These are phyloP conservation scores for Thomomys bottae DNA, from an alignment of 2,113 vertebrate genomes.

Conservation along the genomic window DNA sequence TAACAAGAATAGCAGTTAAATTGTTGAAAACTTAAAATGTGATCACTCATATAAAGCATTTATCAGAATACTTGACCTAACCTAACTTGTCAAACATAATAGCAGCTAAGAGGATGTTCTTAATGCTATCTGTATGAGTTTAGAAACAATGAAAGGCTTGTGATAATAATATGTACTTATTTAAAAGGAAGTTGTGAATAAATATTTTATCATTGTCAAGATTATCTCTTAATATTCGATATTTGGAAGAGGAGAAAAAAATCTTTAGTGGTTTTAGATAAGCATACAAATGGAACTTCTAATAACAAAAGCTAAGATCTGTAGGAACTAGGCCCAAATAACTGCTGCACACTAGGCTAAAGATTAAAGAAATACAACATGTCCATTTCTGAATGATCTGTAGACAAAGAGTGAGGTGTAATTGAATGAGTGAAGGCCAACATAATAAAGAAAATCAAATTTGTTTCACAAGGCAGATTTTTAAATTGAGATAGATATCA, in stretches of 20 bases:
- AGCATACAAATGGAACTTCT: neutral
- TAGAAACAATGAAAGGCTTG: neutral
- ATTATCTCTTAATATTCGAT: neutral
- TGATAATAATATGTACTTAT: neutral
- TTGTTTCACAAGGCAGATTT: neutral
- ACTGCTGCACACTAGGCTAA: neutral
- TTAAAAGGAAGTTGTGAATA: neutral
- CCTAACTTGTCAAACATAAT: neutral
- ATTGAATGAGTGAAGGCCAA: conserved; percentile 21
- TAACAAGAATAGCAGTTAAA: neutral
- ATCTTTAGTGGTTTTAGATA: neutral
- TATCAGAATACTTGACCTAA: conserved; percentile 12
- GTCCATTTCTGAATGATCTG: neutral
- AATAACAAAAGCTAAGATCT: neutral
- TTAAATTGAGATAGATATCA: neutral
- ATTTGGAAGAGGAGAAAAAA: neutral
- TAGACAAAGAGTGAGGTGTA: neutral
- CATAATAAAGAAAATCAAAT: neutral
- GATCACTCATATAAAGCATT: conserved; percentile 28
- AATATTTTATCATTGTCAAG: neutral
- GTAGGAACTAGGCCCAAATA: neutral
- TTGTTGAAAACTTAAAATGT: conserved; percentile 14
- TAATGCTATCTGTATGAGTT: too few species aligned
- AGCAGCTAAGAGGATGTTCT: neutral
- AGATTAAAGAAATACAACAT: neutral